These are phyloP conservation scores for Rutilus rutilus DNA, from an alignment of 2,113 vertebrate genomes.

Conservation along the genomic window DNA sequence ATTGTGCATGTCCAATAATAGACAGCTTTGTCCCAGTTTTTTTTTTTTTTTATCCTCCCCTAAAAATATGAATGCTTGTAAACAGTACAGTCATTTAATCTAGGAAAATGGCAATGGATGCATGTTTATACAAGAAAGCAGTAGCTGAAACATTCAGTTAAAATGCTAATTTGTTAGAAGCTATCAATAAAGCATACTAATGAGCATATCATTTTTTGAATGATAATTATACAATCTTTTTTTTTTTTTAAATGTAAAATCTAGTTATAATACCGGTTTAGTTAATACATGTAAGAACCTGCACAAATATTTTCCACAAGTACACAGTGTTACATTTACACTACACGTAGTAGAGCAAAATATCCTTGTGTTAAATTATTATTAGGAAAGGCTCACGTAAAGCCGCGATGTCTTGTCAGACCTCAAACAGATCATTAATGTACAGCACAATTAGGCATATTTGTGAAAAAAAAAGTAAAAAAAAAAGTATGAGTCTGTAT, in stretches of 20 bases:
- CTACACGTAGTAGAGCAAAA: background rate
- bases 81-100: background rate
- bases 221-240: conserved; percentile 24
- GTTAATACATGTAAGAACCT: background rate
- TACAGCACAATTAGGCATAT: background rate
- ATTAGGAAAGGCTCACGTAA: background rate
- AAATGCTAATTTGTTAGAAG: background rate
- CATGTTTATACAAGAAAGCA: background rate
- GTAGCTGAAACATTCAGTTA: conserved; percentile 12
- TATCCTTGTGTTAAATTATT: background rate
- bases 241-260: background rate
- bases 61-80: background rate
- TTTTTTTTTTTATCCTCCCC: background rate
- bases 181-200: background rate
- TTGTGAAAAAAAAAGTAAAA: background rate
- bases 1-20: background rate
- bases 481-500: background rate
- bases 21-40: background rate
- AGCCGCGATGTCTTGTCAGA: background rate
- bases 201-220: background rate
- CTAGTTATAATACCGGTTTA: background rate
- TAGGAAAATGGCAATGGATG: background rate
- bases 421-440: background rate
- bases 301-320: conserved; percentile 14
- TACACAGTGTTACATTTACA: background rate